Percentiles rank a stretch among this genome's conserved stretches.
These are phyloP conservation scores for Homarus americanus DNA, from an alignment of 1,140 invertebrate species.

Conservation along the genomic window DNA sequence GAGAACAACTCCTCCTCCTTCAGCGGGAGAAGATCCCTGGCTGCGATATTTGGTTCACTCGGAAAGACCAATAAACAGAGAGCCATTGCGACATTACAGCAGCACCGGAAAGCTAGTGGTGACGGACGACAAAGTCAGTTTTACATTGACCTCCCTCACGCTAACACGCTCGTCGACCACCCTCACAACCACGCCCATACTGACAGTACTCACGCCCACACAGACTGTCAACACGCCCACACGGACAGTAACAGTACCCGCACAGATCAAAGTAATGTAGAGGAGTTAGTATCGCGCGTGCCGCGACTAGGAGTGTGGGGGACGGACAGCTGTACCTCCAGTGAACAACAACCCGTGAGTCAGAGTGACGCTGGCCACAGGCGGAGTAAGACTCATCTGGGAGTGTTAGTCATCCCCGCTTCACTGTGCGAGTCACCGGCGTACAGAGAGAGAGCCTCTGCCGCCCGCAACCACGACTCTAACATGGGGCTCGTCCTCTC, in stretches of 20 bases:
- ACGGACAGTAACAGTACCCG: no score
- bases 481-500: constrained; percentile 19
- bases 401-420: constrained; percentile 37
- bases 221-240: no score
- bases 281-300: no score
- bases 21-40: constrained; percentile 19
- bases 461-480: background rate
- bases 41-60: constrained; percentile 28
- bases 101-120: background rate
- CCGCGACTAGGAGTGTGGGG: no score
- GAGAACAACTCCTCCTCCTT: background rate
- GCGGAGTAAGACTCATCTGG: background rate
- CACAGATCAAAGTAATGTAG: no score
- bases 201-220: background rate
- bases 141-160: constrained; percentile 37
- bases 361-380: background rate
- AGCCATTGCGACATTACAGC: constrained; percentile 1
- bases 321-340: no score
- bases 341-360: no score
- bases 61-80: constrained; percentile 28
- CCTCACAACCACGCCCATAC: background rate
- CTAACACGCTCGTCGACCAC: background rate
- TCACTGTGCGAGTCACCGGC: background rate
- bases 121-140: constrained; percentile 48
- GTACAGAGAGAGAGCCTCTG: background rate